phyloP scores from a whole-genome alignment of 2,888 invertebrate genomes.

The Drosophila anomalata region DNA sequence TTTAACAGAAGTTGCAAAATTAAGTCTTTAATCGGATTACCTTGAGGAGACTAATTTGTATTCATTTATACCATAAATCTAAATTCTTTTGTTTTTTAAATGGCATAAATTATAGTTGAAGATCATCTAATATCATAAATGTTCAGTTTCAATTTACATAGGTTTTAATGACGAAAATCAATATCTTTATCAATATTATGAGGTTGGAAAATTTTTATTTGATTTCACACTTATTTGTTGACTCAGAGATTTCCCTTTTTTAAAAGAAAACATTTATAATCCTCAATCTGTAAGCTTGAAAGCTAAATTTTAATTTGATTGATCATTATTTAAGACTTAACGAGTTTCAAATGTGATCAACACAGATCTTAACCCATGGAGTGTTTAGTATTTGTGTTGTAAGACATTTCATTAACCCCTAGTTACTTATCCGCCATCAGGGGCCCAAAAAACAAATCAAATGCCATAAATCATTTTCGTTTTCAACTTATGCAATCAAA shows the following conservation, averaged over 20 bases:
- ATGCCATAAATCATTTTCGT: slow-evolving; percentile 67
- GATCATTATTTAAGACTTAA: slow-evolving; percentile 38
- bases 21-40: too few relatives aligned
- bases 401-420: slow-evolving; percentile 64
- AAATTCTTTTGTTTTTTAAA: too few relatives aligned
- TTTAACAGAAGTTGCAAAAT: background rate
- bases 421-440: slow-evolving; percentile 49
- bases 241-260: slow-evolving; percentile 15
- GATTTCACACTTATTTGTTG: slow-evolving; percentile 25
- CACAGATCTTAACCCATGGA: slow-evolving; percentile 36
- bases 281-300: background rate
- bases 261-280: slow-evolving; percentile 11
- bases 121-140: too few relatives aligned
- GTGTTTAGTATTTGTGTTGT: slow-evolving; percentile 53
- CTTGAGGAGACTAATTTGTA: too few relatives aligned
- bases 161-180: background rate
- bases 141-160: background rate
- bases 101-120: too few relatives aligned
- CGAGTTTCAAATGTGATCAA: slow-evolving; percentile 36
- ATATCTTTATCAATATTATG: background rate
- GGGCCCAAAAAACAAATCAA: slow-evolving; percentile 54
- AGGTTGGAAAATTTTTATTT: background rate
- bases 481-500: slow-evolving; percentile 64
- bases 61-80: too few relatives aligned
- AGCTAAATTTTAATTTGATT: slow-evolving; percentile 32